Evolutionary conservation across 2,797 vertebrate species (phyloP), one percentile per base, ranked within the genome.

Genomic region (Acanthurus lineatus): DNA sequence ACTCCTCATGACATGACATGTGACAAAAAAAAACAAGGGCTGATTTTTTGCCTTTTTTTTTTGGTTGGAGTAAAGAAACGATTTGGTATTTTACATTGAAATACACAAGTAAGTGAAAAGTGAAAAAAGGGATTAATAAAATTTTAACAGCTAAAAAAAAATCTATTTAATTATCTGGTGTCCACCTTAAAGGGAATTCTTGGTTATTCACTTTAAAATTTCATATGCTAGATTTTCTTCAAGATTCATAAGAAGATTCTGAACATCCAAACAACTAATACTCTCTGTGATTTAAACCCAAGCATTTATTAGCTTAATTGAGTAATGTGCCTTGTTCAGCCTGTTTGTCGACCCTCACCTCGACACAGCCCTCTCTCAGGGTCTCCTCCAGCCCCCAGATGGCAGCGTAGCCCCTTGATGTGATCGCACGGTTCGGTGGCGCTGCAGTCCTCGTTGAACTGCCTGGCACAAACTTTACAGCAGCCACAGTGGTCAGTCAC

Each of bases 351-450:
- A 0, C 0, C 25, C 86, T 91, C 70, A 96, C 95, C 95, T 91
- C 93, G 85, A 74, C 95, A 96, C 47, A 96, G 87, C n/a, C 95
- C 95, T 10, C 86, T 85, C 6, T 82, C 57, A 0, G 92, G 93
- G 73, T 93, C 89, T 53, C 91, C 94, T 77, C 90, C 81, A 0
- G 91, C 91, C 87, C 94, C 95, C 79, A 94, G 92, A 9, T 95
- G 93, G 92, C 95, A 96, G 87, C 75, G 93, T 52, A 96, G 93
- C 28, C 95, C 95, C 87, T 95, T 96, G 83, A 96, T 95, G 88
- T 95, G 94, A 83, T 96, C 95, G 0, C 95, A 96, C 38, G 94
- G 95, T 77, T 91, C 74, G 0, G 81, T 77, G 9, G 80, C 40
- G 16, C 92, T 86, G 64, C 95, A 96, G 86, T 95, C 94, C 74